phyloP scores from a whole-genome alignment of 1,140 invertebrate genomes.

The Matsumurasca onukii region DNA sequence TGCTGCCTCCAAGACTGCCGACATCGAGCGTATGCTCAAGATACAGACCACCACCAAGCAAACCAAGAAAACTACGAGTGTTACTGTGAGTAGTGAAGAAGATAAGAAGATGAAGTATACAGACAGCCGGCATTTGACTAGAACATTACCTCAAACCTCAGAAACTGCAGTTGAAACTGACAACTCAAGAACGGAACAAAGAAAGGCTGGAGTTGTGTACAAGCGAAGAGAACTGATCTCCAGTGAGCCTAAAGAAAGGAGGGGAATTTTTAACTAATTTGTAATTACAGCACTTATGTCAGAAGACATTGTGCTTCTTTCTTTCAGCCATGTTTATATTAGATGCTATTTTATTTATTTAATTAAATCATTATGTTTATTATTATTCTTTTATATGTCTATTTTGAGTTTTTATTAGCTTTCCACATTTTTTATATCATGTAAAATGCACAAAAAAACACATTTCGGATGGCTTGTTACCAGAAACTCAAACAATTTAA shows the following conservation, averaged over 20 bases:
- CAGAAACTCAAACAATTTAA: no score
- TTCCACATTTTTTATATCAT: no score
- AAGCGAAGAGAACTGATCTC: slow-evolving; percentile 79
- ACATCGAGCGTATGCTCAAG: slow-evolving; percentile 62
- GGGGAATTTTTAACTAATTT: slow-evolving; percentile 13
- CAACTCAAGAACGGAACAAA: slow-evolving; percentile 35
- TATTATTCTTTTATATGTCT: no score
- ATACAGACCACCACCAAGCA: slow-evolving; percentile 39
- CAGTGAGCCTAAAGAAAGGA: slow-evolving; percentile 59
- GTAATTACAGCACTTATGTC: slow-evolving; percentile 20
- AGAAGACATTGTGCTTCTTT: slow-evolving; percentile 12
- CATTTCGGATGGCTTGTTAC: no score
- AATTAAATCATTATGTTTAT: slow-evolving; percentile 10
- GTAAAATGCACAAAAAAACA: no score
- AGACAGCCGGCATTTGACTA: slow-evolving; percentile 60
- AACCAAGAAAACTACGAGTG: slow-evolving; percentile 6
- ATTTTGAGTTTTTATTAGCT: no score
- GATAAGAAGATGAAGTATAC: slow-evolving; percentile 63
- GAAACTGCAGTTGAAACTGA: slow-evolving; percentile 29
- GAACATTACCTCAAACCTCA: slow-evolving; percentile 51
- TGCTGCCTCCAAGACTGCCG: slow-evolving; percentile 66
- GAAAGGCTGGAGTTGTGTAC: slow-evolving; percentile 54
- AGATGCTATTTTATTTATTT: slow-evolving; percentile 24
- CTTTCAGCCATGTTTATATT: slow-evolving; percentile 19
- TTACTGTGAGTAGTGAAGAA: slow-evolving; percentile 21